A percentile compares a stretch with the other conserved stretches of the same genome.
Evolutionary conservation across 92 coral and sea anemone genomes (phyloP).

Genomic region (Plumapathes pennacea): DNA sequence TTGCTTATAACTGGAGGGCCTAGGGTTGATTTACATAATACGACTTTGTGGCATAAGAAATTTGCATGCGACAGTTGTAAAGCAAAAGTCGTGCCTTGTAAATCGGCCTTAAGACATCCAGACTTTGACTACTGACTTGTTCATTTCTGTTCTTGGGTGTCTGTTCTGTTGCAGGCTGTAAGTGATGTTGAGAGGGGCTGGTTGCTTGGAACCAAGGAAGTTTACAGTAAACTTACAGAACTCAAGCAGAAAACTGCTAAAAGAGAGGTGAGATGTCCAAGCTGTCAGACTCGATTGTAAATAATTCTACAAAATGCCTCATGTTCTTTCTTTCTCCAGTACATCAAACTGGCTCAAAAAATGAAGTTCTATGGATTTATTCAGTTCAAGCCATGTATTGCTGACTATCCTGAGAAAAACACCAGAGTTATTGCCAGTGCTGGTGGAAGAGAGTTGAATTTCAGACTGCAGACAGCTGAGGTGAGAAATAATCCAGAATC

Average conservation of each 20-base stretch:
- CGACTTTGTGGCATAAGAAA: too few species aligned
- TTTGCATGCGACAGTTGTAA: too few species aligned
- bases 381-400: conserved; percentile 86
- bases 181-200: conserved; percentile 95
- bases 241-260: conserved; percentile 76
- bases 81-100: too few species aligned
- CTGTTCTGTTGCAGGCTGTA: conserved; percentile 63
- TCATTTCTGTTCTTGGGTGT: too few species aligned
- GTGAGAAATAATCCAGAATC: conserved; percentile 54
- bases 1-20: too few species aligned
- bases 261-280: conserved; percentile 54
- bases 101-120: too few species aligned
- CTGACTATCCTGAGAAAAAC: conserved; percentile 81
- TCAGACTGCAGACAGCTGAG: conserved; percentile 77
- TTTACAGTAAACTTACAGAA: conserved; percentile 58
- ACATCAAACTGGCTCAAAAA: conserved; percentile 71
- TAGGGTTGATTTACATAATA: too few species aligned
- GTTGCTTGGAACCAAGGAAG: conserved; percentile 84
- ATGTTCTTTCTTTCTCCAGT: conserved; percentile 32
- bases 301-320: too few species aligned
- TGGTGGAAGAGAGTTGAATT: conserved; percentile 85
- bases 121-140: too few species aligned
- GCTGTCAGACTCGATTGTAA: neutral
- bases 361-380: conserved; percentile 81
- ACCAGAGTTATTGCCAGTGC: conserved; percentile 73